These are phyloP conservation scores for Gymnodraco acuticeps DNA, from an alignment of 2,797 vertebrate species.

Conservation along the genomic window DNA sequence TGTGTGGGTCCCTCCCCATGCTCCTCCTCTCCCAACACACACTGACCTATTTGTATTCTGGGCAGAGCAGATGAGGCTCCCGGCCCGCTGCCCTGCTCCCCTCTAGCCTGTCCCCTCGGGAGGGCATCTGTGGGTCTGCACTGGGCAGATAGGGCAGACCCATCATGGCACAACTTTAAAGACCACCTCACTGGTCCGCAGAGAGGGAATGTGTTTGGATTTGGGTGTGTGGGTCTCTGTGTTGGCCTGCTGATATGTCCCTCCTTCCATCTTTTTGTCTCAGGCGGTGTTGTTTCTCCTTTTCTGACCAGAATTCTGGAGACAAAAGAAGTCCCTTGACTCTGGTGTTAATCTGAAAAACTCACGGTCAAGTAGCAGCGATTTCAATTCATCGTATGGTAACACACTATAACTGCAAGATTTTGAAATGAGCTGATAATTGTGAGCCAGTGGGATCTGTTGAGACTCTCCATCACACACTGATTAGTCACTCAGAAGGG, in stretches of 20 bases:
- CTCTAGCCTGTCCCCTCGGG: conserved; percentile 79
- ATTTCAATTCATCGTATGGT: neutral
- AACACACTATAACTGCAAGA: conserved; percentile 14
- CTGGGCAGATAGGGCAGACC: conserved; percentile 81
- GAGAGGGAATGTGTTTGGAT: conserved; percentile 71
- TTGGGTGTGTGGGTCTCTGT: conserved; percentile 50
- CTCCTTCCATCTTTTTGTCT: conserved; percentile 62
- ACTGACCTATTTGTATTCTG: conserved; percentile 91
- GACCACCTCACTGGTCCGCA: conserved; percentile 74
- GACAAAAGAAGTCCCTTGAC: conserved; percentile 48
- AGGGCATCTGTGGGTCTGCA: conserved; percentile 83
- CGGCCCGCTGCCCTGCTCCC: conserved; percentile 81
- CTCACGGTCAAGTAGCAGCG: neutral
- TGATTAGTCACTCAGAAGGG: conserved; percentile 52
- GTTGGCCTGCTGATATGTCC: conserved; percentile 49
- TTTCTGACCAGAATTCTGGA: conserved; percentile 23
- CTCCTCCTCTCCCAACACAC: conserved; percentile 80
- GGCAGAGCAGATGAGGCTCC: conserved; percentile 88
- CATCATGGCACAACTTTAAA: conserved; percentile 83
- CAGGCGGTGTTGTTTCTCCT: conserved; percentile 17
- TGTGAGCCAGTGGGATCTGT: conserved; percentile 24
- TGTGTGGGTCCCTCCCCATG: conserved; percentile 57
- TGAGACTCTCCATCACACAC: conserved; percentile 43
- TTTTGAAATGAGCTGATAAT: conserved; percentile 27
- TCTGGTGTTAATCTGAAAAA: conserved; percentile 19